Evolutionary conservation across 2,888 invertebrate species (phyloP), one percentile per base, ranked within the genome.

Genomic region (Hirtodrosophila duncani): DNA sequence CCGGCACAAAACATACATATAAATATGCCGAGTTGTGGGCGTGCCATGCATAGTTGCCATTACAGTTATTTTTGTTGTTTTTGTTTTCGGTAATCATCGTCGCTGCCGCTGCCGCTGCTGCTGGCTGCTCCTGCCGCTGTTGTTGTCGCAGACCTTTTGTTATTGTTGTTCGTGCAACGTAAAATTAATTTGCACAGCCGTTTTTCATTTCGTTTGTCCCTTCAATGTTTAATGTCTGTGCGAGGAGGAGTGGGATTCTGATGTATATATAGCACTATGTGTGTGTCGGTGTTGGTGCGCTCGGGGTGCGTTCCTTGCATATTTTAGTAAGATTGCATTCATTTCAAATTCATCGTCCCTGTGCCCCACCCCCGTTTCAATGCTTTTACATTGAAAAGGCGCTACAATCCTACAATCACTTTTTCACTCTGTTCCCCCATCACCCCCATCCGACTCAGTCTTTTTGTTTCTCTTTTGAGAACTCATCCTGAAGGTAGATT

Each of bases 121-220:
- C 50, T 43, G 48, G 55, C 50, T 63, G 44, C 51, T 42, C 21
- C 26, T 57, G 37, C 16, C 29, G 37, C 50, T 51, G 39, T 33
- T 60, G 20, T 26, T 44, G 20, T 43, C n/a, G n/a, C n/a, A n/a
- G n/a, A n/a, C n/a, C n/a, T n/a, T n/a, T n/a, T 31, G 58, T 41
- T 60, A 51, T 55, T 71, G 64, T 55, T 59, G 64, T 55, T 58
- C 58, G 64, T 57, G 59, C 51, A 64, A 59, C 61, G 75, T 55
- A 60, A 69, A 72, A 72, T 72, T 67, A 72, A 72, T 72, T 72
- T 78, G 56, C 75, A 51, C 75, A 67, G 79, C 64, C 72, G 79
- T 78, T 78, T 74, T 72, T 72, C 79, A 72, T 72, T 78, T 60
- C 58, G 56, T 58, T 67, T 64, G 67, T 60, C 66, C 57, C 66